Evolutionary conservation across 1,140 invertebrate genomes (phyloP).

Genomic region (Cherax destructor): DNA sequence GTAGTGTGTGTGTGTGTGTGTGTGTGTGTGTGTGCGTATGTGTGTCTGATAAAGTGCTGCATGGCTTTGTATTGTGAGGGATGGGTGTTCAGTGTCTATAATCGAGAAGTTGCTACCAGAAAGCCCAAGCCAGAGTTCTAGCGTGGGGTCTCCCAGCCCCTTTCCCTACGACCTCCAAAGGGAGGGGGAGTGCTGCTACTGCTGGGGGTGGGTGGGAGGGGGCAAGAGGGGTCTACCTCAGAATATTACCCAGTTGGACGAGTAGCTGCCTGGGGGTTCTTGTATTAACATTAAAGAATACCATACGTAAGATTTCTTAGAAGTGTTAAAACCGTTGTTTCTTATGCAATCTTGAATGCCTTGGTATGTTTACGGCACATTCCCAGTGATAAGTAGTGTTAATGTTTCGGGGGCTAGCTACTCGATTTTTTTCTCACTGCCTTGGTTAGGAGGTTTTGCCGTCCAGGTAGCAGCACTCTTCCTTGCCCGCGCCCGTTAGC

Average conservation of each 20-base stretch:
- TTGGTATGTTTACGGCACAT: not conserved
- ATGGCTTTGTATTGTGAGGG: no score
- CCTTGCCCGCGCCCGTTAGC: slow-evolving; percentile 10
- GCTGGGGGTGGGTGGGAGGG: slow-evolving; percentile 2
- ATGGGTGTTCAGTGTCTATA: no score
- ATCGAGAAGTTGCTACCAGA: not conserved
- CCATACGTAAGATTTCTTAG: not conserved
- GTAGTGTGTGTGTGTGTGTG: no score
- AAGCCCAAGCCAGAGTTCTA: not conserved
- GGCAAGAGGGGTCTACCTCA: slow-evolving; percentile 14
- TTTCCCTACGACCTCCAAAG: not conserved
- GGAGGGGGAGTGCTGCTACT: slow-evolving; percentile 16
- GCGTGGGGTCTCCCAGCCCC: not conserved
- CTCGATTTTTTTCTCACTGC: not conserved
- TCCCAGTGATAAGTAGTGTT: not conserved
- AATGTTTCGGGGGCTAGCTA: not conserved
- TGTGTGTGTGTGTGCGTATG: no score
- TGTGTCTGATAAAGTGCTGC: no score
- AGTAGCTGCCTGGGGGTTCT: not conserved
- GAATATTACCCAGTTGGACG: not conserved
- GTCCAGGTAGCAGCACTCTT: slow-evolving; percentile 24
- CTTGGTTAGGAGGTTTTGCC: slow-evolving; percentile 19
- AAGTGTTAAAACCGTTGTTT: not conserved
- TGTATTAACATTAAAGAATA: not conserved
- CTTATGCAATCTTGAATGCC: not conserved